These are phyloP conservation scores for Heterotilapia buettikoferi DNA, from an alignment of 2,113 vertebrate genomes.

Conservation along the genomic window DNA sequence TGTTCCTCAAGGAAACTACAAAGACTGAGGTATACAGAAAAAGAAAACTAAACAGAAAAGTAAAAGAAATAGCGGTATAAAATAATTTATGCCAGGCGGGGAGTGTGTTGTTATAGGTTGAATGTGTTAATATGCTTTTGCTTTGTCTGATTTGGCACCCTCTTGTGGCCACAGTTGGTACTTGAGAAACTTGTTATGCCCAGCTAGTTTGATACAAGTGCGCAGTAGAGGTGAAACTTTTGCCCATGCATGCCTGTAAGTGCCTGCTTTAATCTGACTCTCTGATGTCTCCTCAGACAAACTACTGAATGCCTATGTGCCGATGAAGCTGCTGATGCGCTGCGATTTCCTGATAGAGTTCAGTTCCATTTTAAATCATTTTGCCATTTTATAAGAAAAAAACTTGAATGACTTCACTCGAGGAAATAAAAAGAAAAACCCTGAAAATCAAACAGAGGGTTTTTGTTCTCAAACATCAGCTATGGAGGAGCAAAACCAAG, in stretches of 20 bases:
- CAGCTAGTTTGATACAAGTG: not conserved
- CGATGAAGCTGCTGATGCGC: rapidly evolving
- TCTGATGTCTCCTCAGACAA: not conserved
- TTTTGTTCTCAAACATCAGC: not conserved
- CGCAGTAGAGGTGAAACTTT: not conserved
- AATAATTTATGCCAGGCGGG: too few species aligned
- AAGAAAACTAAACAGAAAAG: not conserved
- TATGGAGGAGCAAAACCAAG: not conserved
- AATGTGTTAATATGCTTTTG: not conserved
- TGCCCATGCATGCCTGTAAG: not conserved
- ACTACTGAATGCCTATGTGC: not conserved
- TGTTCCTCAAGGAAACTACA: not conserved
- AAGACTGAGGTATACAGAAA: not conserved
- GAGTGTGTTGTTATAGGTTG: not conserved
- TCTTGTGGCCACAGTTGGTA: not conserved
- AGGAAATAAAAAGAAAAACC: not conserved
- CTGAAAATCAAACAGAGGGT: not conserved
- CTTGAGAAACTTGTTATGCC: not conserved
- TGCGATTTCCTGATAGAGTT: not conserved
- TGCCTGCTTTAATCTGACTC: not conserved
- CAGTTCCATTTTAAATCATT: not conserved
- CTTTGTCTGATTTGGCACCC: not conserved
- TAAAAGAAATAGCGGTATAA: not conserved
- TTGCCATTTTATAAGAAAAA: not conserved
- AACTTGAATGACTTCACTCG: not conserved